A percentile compares a stretch with the other conserved stretches of the same genome.
These are phyloP conservation scores for Numida meleagris DNA, from an alignment of 2,113 vertebrate genomes.

Conservation along the genomic window DNA sequence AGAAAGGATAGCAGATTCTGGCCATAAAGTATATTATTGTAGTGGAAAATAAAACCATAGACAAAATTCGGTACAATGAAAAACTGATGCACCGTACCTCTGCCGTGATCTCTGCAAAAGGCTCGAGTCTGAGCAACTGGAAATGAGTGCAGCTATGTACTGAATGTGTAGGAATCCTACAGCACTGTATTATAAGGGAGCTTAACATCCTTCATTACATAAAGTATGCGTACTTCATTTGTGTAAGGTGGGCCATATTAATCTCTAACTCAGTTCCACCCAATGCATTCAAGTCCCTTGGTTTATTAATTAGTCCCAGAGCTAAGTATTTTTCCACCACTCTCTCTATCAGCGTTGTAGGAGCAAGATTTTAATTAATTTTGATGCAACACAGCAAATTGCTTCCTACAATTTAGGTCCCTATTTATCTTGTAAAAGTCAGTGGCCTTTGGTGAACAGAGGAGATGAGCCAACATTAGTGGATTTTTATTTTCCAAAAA, in stretches of 20 bases:
- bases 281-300: slow-evolving; percentile 9
- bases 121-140: background rate
- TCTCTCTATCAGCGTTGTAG: slow-evolving; percentile 8
- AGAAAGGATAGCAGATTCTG: background rate
- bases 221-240: background rate
- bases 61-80: background rate
- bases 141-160: background rate
- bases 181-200: background rate
- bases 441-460: background rate
- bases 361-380: slow-evolving; percentile 44
- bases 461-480: background rate
- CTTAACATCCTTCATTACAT: background rate
- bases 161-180: background rate
- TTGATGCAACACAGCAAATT: slow-evolving; percentile 32
- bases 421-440: slow-evolving; percentile 43
- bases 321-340: slow-evolving; percentile 21
- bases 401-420: slow-evolving; percentile 36
- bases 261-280: background rate
- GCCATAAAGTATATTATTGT: background rate
- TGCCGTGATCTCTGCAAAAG: background rate
- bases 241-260: slow-evolving; percentile 4
- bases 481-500: background rate
- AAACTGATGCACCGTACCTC: background rate
- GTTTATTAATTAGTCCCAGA: slow-evolving; percentile 52
- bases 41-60: background rate